These are phyloP conservation scores for Artemisiospiza belli DNA, from an alignment of 2,113 vertebrate species.

Conservation along the genomic window DNA sequence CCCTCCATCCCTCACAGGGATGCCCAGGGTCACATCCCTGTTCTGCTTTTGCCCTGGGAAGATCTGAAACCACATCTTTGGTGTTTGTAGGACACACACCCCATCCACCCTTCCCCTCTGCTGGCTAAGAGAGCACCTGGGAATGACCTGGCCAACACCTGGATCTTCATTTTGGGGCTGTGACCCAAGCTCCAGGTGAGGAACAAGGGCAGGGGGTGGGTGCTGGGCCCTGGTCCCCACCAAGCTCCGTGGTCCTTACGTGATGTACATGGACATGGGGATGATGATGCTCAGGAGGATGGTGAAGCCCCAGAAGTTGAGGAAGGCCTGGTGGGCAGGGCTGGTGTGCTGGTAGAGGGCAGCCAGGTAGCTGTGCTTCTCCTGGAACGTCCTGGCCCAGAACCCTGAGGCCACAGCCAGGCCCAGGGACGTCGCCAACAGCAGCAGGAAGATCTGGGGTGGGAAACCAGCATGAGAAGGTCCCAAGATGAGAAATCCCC, in stretches of 20 bases:
- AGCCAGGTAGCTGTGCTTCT: slow-evolving; percentile 62
- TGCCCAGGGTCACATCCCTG: neutral
- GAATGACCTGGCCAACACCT: neutral
- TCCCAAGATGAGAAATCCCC: neutral
- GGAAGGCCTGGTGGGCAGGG: slow-evolving; percentile 77
- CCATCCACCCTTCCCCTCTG: neutral
- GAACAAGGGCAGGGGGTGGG: neutral
- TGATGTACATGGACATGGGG: slow-evolving; percentile 90
- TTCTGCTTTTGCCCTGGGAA: neutral
- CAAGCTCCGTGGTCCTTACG: slow-evolving; percentile 69
- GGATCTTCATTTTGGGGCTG: neutral
- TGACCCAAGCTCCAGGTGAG: neutral
- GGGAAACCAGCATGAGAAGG: neutral
- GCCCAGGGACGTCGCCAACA: neutral
- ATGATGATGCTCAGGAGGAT: slow-evolving; percentile 88
- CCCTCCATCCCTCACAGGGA: neutral
- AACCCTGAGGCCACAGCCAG: slow-evolving; percentile 46
- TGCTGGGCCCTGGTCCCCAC: neutral
- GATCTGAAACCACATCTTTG: neutral
- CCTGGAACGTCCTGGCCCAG: slow-evolving; percentile 30
- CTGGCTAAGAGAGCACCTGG: rapidly evolving
- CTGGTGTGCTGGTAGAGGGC: neutral
- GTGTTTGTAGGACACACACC: neutral
- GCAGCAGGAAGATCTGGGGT: slow-evolving; percentile 66
- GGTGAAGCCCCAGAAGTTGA: slow-evolving; percentile 87